These are phyloP conservation scores for Drosophila arizonae DNA, from an alignment of 1,140 invertebrate species.

Conservation along the genomic window DNA sequence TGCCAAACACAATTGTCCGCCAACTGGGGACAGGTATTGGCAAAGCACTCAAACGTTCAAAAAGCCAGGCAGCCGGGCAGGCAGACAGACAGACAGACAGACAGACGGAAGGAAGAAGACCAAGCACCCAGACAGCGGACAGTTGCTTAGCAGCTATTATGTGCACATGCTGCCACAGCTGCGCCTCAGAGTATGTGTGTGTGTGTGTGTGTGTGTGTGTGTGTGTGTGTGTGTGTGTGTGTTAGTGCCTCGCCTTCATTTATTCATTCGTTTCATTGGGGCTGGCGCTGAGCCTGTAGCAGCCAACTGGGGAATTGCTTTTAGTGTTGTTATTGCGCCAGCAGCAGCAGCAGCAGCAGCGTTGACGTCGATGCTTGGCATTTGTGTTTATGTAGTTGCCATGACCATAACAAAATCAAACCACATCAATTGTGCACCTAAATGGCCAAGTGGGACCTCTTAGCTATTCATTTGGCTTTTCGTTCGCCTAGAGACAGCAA, in stretches of 20 bases:
- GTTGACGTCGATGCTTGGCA: constrained; percentile 46
- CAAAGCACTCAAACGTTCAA: constrained; percentile 52
- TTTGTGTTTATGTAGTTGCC: constrained; percentile 71
- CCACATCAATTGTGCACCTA: constrained; percentile 79
- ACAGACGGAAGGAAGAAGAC: neutral
- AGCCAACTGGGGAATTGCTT: constrained; percentile 68
- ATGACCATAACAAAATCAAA: constrained; percentile 78
- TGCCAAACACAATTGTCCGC: constrained; percentile 28
- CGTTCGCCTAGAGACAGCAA: constrained; percentile 20
- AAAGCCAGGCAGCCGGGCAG: constrained; percentile 2
- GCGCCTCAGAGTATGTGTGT: constrained; percentile 35
- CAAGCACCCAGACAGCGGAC: constrained; percentile 24
- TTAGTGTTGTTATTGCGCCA: constrained; percentile 46
- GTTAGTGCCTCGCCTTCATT: constrained; percentile 58
- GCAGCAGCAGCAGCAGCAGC: neutral
- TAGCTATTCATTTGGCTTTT: constrained; percentile 73
- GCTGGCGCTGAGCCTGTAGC: constrained; percentile 16
- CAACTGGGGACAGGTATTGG: constrained; percentile 62
- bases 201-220: constrained; percentile 14
- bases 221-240: constrained; percentile 23
- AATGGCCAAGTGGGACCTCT: constrained; percentile 79
- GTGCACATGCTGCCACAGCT: constrained; percentile 57
- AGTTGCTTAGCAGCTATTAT: constrained; percentile 80
- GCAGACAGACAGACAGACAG: constrained; percentile 9
- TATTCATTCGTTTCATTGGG: constrained; percentile 69